Evolutionary conservation across 2,113 vertebrate species (phyloP).

Genomic region (Clarias macrocephalus): DNA sequence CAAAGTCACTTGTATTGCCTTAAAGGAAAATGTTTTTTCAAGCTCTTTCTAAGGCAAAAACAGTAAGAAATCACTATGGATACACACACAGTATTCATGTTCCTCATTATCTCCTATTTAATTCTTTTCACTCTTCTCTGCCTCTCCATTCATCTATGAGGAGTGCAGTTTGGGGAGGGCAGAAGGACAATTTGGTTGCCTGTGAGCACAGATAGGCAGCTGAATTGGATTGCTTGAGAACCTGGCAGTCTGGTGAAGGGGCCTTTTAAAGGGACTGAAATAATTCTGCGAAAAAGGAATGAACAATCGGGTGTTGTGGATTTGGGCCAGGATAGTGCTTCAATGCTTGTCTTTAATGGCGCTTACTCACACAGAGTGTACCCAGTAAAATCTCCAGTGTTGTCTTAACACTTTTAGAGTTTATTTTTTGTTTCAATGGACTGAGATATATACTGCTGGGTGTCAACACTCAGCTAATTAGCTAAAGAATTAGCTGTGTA

Average conservation of each 20-base stretch:
- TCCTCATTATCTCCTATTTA: background rate
- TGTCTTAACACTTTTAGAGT: too few relatives aligned
- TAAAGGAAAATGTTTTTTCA: background rate
- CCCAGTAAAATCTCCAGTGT: too few relatives aligned
- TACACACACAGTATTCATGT: background rate
- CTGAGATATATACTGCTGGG: too few relatives aligned
- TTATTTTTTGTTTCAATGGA: too few relatives aligned
- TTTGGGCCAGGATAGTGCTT: slow-evolving; percentile 58
- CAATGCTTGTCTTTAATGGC: slow-evolving; percentile 51
- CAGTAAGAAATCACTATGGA: background rate
- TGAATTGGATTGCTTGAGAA: slow-evolving; percentile 67
- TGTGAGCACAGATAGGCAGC: slow-evolving; percentile 28
- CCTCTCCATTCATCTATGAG: slow-evolving; percentile 37
- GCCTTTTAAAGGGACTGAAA: slow-evolving; percentile 58
- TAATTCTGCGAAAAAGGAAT: slow-evolving; percentile 62
- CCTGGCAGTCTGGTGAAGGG: slow-evolving; percentile 64
- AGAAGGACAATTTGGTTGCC: slow-evolving; percentile 53
- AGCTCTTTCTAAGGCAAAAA: background rate
- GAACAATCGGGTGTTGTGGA: slow-evolving; percentile 58
- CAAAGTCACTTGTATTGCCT: background rate
- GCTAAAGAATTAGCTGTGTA: background rate
- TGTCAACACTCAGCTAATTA: too few relatives aligned
- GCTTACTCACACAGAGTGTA: slow-evolving; percentile 37
- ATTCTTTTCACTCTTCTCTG: slow-evolving; percentile 4
- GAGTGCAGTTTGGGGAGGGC: slow-evolving; percentile 58